phyloP scores from a whole-genome alignment of 1,140 invertebrate genomes.

The Lucilia cuprina region DNA sequence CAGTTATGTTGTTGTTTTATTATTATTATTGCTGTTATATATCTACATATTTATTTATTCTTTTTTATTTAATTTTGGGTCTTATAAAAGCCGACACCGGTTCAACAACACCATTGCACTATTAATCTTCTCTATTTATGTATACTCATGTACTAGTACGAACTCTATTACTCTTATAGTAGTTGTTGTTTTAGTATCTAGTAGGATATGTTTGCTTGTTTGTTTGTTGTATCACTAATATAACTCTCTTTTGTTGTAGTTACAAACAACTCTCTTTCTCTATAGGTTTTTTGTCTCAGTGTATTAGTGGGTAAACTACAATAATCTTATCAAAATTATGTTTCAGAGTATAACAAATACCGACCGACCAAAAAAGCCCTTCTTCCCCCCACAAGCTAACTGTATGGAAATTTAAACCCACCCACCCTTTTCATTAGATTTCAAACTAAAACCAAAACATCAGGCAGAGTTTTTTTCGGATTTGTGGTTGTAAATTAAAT shows the following conservation, averaged over 20 bases:
- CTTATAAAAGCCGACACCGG: constrained; percentile 10
- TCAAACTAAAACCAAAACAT: not conserved
- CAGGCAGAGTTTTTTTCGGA: not conserved
- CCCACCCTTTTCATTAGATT: not conserved
- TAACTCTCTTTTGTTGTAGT: not conserved
- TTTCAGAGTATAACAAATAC: not conserved
- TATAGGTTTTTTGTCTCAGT: not conserved
- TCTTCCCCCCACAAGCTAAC: not conserved
- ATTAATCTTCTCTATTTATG: constrained; percentile 18
- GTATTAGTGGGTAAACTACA: not conserved
- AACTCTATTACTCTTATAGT: not conserved
- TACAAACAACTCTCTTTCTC: not conserved
- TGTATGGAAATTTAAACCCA: not conserved
- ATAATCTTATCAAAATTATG: not conserved
- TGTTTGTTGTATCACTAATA: not conserved
- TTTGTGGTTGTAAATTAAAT: not conserved
- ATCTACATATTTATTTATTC: not conserved
- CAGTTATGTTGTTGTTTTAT: not conserved
- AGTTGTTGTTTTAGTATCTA: not conserved
- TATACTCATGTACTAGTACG: not conserved
- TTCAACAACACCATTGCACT: constrained; percentile 12
- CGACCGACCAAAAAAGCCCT: not conserved
- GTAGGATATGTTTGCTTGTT: not conserved
- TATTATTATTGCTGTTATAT: not conserved
- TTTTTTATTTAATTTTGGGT: not conserved